Conservation (phyloP, 2,113 vertebrate genomes). For the Sphyrna mokarran region DNA sequence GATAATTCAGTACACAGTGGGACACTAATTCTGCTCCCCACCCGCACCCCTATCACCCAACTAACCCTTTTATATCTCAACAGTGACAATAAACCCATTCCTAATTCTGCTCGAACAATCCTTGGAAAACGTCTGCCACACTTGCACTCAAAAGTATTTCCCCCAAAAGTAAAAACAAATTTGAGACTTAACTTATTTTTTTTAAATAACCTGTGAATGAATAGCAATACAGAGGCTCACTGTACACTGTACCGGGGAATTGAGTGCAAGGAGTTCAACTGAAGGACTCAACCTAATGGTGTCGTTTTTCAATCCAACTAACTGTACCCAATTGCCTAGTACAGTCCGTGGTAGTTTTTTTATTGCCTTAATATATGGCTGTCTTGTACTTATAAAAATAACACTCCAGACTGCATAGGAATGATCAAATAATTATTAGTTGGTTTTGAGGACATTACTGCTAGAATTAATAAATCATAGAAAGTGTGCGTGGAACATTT, state of each 20-base stretch:
- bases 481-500: background rate
- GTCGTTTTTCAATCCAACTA: background rate
- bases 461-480: background rate
- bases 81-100: background rate
- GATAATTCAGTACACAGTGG: background rate
- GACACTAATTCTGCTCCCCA: background rate
- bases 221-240: background rate
- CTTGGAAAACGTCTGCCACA: background rate
- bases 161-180: constrained; percentile 15
- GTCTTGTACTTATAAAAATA: background rate
- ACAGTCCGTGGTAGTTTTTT: background rate
- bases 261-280: background rate
- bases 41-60: background rate
- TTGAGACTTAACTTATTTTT: background rate
- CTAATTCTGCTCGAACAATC: background rate
- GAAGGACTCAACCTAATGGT: constrained; percentile 19
- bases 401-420: background rate
- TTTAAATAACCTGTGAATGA: background rate
- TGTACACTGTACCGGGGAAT: background rate
- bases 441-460: background rate
- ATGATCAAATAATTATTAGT: background rate
- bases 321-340: background rate
- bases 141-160: background rate
- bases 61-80: background rate
- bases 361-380: background rate